Base-by-base conservation (phyloP, 2,888 invertebrate species). In the Lagria hirta region DNA sequence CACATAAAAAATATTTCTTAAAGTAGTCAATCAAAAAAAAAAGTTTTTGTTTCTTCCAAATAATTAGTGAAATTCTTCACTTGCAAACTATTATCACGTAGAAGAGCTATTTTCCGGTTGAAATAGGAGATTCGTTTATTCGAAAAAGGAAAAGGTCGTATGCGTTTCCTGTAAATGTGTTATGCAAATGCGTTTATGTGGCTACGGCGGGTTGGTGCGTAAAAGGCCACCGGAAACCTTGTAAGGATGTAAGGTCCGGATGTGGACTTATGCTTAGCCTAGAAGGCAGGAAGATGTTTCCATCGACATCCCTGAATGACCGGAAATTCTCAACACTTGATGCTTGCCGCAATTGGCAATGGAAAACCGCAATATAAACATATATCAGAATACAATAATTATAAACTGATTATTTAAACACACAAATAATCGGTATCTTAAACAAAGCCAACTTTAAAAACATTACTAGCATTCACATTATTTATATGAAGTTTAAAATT, bases 171-270 rank as follows among this genome's bases (percentile, higher is more conserved):
- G 38, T 17, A 30, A 30, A 38, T 41, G 41, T 41, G 41, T 33
- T 32, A 41, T 41, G 41, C 41, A 41, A 41, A 41, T 41, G 40
- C 26, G 37, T 37, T 18, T 26, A 13, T 22, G 33, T 14, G n/a
- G 28, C 16, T 18, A 15, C 35, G 35, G 16, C 29, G 37, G 37
- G 21, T 12, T 23, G 22, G 37, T 21, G 37, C 38, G 38, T 45
- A 36, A 34, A 48, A 40, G 47, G 47, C 46, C 37, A 52, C 48
- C 54, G 48, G 46, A 48, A 42, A 43, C 33, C 34, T 14, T 26
- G 23, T 37, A 44, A 54, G 52, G 52, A 56, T 54, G 52, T 54
- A 47, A 43, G 30, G 36, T 42, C 51, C 57, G 57, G 57, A 57
- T 55, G 50, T 51, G 52, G 51, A 50, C 51, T 50, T 51, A 55